Percentiles rank a stretch among this genome's conserved stretches.
Evolutionary conservation across 2,113 vertebrate species (phyloP).

Genomic region (Jacana jacana): DNA sequence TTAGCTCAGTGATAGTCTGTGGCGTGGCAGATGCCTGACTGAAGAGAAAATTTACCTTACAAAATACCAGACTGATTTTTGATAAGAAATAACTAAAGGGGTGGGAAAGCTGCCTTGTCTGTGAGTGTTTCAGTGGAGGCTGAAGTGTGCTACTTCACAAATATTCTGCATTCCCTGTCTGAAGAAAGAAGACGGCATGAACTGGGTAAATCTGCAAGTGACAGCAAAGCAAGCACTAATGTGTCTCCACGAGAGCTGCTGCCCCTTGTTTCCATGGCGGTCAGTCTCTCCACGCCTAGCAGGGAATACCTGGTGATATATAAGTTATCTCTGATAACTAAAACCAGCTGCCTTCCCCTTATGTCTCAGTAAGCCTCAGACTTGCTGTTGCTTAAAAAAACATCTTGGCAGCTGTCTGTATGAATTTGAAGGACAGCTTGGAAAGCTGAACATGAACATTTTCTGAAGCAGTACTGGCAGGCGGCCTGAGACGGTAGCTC

Average conservation of each 20-base stretch:
- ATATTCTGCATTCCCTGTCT: not conserved
- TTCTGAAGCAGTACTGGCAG: not conserved
- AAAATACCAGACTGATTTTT: not conserved
- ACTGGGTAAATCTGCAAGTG: not conserved
- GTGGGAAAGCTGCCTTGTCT: not conserved
- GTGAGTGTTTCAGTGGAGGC: not conserved
- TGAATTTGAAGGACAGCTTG: not conserved
- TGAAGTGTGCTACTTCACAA: not conserved
- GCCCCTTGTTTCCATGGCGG: not conserved
- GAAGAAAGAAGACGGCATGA: not conserved
- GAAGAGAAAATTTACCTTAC: not conserved
- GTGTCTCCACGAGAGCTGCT: not conserved
- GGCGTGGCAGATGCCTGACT: not conserved
- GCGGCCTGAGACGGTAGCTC: not conserved
- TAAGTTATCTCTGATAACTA: not conserved
- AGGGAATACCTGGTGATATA: not conserved
- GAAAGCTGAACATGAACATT: conserved; percentile 14
- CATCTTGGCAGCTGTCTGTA: not conserved
- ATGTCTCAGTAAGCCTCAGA: not conserved
- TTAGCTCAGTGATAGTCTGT: not conserved
- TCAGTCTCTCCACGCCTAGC: not conserved
- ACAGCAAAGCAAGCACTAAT: not conserved
- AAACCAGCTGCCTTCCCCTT: not conserved
- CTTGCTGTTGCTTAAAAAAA: not conserved
- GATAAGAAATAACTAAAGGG: not conserved